phyloP scores from a whole-genome alignment of 2,797 vertebrate genomes.

The Xenentodon cancila region DNA sequence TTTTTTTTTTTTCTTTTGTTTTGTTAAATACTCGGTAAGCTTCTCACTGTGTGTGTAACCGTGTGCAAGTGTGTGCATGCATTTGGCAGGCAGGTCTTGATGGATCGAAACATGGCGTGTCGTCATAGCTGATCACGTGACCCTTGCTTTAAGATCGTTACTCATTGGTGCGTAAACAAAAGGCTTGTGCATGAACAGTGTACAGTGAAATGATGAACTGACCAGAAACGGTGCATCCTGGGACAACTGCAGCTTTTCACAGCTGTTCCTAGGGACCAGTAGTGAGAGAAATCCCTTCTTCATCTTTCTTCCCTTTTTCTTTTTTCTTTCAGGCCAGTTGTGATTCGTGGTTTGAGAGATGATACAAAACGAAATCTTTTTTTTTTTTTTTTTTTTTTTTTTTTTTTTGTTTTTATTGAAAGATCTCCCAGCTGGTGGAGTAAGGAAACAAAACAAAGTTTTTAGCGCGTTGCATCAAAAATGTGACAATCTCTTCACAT shows the following conservation, averaged over 20 bases:
- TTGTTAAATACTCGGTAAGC: conserved; percentile 45
- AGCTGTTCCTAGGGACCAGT: conserved; percentile 30
- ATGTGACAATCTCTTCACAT: conserved; percentile 62
- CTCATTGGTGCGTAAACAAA: conserved; percentile 32
- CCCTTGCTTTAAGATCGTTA: conserved; percentile 40
- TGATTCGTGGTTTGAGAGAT: conserved; percentile 14
- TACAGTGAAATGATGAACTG: conserved; percentile 40
- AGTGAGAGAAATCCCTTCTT: conserved; percentile 13
- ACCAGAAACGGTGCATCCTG: conserved; percentile 27
- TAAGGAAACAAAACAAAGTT: conserved; percentile 11
- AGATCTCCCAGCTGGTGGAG: conserved; percentile 15
- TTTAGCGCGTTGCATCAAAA: conserved; percentile 29
- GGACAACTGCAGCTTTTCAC: conserved; percentile 33
- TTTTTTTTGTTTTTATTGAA: conserved; percentile 5
- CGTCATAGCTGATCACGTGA: conserved; percentile 23
- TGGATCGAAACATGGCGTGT: conserved; percentile 40
- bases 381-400: background rate
- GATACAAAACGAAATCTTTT: background rate
- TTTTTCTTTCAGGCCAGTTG: conserved; percentile 19
- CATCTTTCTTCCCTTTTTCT: background rate
- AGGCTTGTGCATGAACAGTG: conserved; percentile 54
- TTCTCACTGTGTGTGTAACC: conserved; percentile 39
- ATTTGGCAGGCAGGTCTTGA: conserved; percentile 29
- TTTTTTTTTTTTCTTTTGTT: background rate
- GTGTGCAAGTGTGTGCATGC: conserved; percentile 27